Evolutionary conservation across 2,113 vertebrate species (phyloP).

Genomic region (Gobio gobio): DNA sequence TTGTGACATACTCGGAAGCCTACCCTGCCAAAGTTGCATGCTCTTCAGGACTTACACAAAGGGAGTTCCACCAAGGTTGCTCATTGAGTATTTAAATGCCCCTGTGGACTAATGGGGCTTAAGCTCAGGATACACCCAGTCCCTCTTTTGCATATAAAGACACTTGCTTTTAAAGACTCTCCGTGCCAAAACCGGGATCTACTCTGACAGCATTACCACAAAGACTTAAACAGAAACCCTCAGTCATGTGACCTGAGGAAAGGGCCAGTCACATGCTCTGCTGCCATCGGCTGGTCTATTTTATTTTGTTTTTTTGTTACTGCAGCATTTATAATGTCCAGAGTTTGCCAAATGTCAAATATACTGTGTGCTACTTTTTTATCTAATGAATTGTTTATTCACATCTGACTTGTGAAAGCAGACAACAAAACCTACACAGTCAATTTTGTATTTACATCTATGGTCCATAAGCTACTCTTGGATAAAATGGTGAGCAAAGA

Average conservation of each 20-base stretch:
- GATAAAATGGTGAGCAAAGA: slow-evolving; percentile 84
- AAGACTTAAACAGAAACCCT: slow-evolving; percentile 7
- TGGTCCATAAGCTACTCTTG: slow-evolving; percentile 64
- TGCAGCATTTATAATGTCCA: neutral
- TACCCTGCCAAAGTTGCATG: slow-evolving; percentile 25
- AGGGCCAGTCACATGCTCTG: slow-evolving; percentile 51
- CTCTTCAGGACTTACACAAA: slow-evolving; percentile 5
- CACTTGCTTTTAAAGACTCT: slow-evolving; percentile 13
- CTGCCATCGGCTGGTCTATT: slow-evolving; percentile 47
- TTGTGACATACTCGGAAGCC: neutral
- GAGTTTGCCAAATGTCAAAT: slow-evolving; percentile 17
- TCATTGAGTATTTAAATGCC: slow-evolving; percentile 6
- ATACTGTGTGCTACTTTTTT: slow-evolving; percentile 11
- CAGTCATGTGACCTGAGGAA: slow-evolving; percentile 51
- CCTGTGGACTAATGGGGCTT: slow-evolving; percentile 49
- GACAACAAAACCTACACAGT: slow-evolving; percentile 39
- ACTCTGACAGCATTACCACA: slow-evolving; percentile 26
- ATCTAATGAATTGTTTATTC: neutral
- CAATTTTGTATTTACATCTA: slow-evolving; percentile 39
- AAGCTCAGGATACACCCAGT: slow-evolving; percentile 34
- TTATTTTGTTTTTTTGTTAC: slow-evolving; percentile 9
- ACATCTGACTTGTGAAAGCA: neutral
- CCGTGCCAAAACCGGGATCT: slow-evolving; percentile 17
- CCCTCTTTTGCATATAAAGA: slow-evolving; percentile 28
- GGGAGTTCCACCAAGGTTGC: neutral